Conservation (phyloP, 1,140 invertebrate genomes). For the Lasioglossum baleicum region DNA sequence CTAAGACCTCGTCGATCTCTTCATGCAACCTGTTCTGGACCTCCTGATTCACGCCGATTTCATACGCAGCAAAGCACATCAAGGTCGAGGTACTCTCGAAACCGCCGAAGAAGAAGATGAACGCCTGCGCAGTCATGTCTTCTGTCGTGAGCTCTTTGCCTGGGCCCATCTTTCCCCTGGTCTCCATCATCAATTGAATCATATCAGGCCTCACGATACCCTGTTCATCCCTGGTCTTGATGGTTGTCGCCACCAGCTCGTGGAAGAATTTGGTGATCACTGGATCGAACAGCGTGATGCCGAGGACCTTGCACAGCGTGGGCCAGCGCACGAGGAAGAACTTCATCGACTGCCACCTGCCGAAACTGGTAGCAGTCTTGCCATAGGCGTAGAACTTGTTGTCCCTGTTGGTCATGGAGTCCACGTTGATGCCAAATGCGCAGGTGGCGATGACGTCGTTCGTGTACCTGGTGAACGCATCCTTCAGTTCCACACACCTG, state of each 20-base stretch:
- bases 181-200: conserved; percentile 59
- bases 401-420: conserved; percentile 56
- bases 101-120: conserved; percentile 78
- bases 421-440: conserved; percentile 72
- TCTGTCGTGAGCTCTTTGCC: conserved; percentile 37
- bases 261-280: conserved; percentile 67
- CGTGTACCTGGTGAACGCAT: conserved; percentile 74
- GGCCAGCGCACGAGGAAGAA: conserved; percentile 62
- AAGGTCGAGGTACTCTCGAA: conserved; percentile 79
- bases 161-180: conserved; percentile 59
- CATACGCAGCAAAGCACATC: conserved; percentile 78
- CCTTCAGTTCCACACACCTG: conserved; percentile 62
- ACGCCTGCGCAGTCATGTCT: conserved; percentile 60
- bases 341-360: conserved; percentile 54
- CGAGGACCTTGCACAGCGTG: conserved; percentile 56
- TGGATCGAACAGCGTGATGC: conserved; percentile 55
- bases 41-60: conserved; percentile 46
- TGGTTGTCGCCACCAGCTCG: conserved; percentile 64
- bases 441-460: conserved; percentile 77
- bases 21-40: conserved; percentile 70
- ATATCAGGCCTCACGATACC: conserved; percentile 48
- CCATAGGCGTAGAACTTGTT: conserved; percentile 72
- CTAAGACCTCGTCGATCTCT: conserved; percentile 80
- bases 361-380: conserved; percentile 64
- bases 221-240: conserved; percentile 39